phyloP scores from a whole-genome alignment of 2,797 vertebrate species.

The Yasuhikotakia modesta region DNA sequence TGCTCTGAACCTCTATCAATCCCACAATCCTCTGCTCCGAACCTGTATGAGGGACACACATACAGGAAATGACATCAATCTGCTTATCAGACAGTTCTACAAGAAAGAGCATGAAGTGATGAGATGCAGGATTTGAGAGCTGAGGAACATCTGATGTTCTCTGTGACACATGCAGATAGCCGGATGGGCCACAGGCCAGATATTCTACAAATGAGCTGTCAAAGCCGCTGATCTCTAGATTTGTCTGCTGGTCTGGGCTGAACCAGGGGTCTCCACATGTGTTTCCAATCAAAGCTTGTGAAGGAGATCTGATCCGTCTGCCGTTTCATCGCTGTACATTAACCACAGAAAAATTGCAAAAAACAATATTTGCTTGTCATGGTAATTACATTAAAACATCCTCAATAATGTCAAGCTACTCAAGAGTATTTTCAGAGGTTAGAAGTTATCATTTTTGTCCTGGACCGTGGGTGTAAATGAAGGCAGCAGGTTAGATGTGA shows the following conservation, averaged over 20 bases:
- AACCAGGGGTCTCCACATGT: not conserved
- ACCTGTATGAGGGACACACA: not conserved
- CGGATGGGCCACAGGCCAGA: conserved; percentile 3
- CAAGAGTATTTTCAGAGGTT: conserved; percentile 70
- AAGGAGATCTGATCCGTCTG: not conserved
- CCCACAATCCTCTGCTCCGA: not conserved
- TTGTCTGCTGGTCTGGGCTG: not conserved
- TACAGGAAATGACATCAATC: not conserved
- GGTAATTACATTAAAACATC: conserved; percentile 64
- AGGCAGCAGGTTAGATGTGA: conserved; percentile 61
- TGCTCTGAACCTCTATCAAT: not conserved
- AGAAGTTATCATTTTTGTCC: conserved; percentile 68
- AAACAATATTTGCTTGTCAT: conserved; percentile 48
- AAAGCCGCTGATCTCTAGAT: conserved; percentile 1
- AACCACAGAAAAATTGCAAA: conserved; percentile 19
- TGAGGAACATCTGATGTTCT: conserved; percentile 17
- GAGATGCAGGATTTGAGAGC: not conserved
- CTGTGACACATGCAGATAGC: not conserved
- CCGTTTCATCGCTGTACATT: not conserved
- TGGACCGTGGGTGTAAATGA: conserved; percentile 69
- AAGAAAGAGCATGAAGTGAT: conserved; percentile 17
- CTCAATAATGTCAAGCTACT: conserved; percentile 59
- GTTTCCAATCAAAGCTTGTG: conserved; percentile 22
- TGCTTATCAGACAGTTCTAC: conserved; percentile 24
- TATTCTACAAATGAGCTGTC: conserved; percentile 3